Evolutionary conservation across 2,888 invertebrate species (phyloP).

Genomic region (Sinohyriopsis cumingii): DNA sequence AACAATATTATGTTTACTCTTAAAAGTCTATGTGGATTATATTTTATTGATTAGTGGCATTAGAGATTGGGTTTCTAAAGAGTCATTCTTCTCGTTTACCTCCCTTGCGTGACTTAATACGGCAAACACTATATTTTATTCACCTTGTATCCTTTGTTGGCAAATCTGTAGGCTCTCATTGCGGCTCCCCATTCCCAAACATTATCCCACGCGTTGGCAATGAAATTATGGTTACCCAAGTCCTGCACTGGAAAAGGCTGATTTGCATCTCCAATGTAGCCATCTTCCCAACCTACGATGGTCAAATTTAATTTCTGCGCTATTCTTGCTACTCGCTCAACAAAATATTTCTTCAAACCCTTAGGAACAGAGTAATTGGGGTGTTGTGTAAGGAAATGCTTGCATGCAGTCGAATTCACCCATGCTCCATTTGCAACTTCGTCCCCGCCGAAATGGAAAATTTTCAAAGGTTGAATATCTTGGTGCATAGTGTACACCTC

Average conservation of each 20-base stretch:
- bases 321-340: slow-evolving; percentile 22
- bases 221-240: slow-evolving; percentile 27
- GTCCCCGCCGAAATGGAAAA: slow-evolving; percentile 67
- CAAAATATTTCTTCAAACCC: slow-evolving; percentile 48
- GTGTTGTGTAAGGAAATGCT: slow-evolving; percentile 15
- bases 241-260: slow-evolving; percentile 26
- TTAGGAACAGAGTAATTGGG: slow-evolving; percentile 20
- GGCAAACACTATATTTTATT: background rate
- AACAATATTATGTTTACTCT: too few species aligned
- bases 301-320: slow-evolving; percentile 31
- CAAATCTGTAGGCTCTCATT: slow-evolving; percentile 48
- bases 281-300: slow-evolving; percentile 62
- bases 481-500: slow-evolving; percentile 46
- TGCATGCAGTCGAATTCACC: slow-evolving; percentile 59
- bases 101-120: background rate
- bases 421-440: slow-evolving; percentile 63
- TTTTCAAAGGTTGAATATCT: slow-evolving; percentile 51
- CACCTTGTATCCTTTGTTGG: slow-evolving; percentile 62
- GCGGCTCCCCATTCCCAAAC: slow-evolving; percentile 57
- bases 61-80: too few species aligned
- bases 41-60: background rate
- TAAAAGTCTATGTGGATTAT: background rate
- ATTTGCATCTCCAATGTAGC: slow-evolving; percentile 36
- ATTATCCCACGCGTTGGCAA: slow-evolving; percentile 52
- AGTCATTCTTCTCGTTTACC: too few species aligned